These are phyloP conservation scores for Danio jaintianensis DNA, from an alignment of 2,797 vertebrate genomes.

Conservation along the genomic window DNA sequence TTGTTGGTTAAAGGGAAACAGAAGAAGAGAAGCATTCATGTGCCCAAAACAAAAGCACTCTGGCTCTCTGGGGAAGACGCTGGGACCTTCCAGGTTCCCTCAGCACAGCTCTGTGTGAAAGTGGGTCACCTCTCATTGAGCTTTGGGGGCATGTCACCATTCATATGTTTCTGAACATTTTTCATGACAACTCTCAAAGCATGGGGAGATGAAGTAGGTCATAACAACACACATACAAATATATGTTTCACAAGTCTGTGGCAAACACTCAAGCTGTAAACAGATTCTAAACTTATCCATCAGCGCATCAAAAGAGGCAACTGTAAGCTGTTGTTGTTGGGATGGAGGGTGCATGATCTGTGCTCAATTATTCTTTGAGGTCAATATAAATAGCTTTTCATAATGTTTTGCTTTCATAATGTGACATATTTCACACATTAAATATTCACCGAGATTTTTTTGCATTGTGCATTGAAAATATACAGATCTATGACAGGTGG, in stretches of 20 bases:
- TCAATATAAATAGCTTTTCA: background rate
- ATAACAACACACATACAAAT: conserved; percentile 13
- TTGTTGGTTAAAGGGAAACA: conserved; percentile 7
- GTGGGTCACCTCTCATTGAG: conserved; percentile 55
- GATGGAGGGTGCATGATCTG: background rate
- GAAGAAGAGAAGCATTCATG: background rate
- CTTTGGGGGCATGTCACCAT: conserved; percentile 42
- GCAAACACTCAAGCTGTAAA: background rate
- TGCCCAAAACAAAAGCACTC: conserved; percentile 5
- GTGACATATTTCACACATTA: background rate
- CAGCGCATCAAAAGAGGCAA: background rate
- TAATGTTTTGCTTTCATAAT: background rate
- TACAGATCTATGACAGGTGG: too few species aligned
- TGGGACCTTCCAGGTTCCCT: conserved; percentile 44
- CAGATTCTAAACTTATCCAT: conserved; percentile 10
- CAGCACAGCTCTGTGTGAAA: conserved; percentile 34
- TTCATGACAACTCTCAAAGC: conserved; percentile 30
- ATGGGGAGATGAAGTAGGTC: conserved; percentile 41
- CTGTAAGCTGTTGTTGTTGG: background rate
- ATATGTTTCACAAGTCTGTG: background rate
- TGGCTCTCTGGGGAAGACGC: conserved; percentile 42
- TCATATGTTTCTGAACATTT: conserved; percentile 44
- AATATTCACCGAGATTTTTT: background rate
- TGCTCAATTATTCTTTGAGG: background rate
- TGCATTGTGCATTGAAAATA: too few species aligned